Base-by-base conservation (phyloP, 2,113 vertebrate genomes). In the Leptosomus discolor region DNA sequence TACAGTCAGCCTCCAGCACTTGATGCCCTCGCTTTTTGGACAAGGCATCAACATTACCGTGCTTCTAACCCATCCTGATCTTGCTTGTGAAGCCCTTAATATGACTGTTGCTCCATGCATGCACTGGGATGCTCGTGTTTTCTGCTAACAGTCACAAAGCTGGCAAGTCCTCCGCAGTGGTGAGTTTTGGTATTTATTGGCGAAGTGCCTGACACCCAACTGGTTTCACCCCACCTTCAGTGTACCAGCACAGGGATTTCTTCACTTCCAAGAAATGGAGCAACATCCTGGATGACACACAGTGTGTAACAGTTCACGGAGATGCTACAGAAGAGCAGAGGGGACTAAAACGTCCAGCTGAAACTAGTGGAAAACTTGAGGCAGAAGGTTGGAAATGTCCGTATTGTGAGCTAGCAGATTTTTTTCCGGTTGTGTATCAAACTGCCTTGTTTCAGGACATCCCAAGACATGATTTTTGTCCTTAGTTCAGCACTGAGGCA, bases 121-220 rank as follows among this genome's bases (percentile, higher is more conserved):
- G 24, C 3, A 2, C 41, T 68, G 15, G 11, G 27, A 61, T 1
- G 4, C 32, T 67, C 23, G 48, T 17, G 18, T 39, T 83, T 91
- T 68, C 65, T 2, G 1, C 14, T 60, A 67, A 37, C 1, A 2
- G 32, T 46, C 26, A 48, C 0, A 1, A 77, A 67, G 17, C n/a
- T 67, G 51, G 36, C 32, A 67, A 67, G n/a, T 32, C 34, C 18
- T 61, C 27, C 27, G 21, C 17, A 4, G 5, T 43, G 12, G 17
- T 74, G 36, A 46, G 26, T 65, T 77, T 71, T 56, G 21, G 6
- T 43, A 48, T 24, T 56, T 71, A n/a, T 58, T 6, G 37, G 27
- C 48, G 23, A 61, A 22, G 19, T 56, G 18, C 20, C 23, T 39
- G 46, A 56, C 37, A 45, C 8, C 10, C 27, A 20, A 3, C 11